Evolutionary conservation across 2,113 vertebrate species (phyloP), one percentile per base, ranked within the genome.

Genomic region (Anarrhichthys ocellatus): DNA sequence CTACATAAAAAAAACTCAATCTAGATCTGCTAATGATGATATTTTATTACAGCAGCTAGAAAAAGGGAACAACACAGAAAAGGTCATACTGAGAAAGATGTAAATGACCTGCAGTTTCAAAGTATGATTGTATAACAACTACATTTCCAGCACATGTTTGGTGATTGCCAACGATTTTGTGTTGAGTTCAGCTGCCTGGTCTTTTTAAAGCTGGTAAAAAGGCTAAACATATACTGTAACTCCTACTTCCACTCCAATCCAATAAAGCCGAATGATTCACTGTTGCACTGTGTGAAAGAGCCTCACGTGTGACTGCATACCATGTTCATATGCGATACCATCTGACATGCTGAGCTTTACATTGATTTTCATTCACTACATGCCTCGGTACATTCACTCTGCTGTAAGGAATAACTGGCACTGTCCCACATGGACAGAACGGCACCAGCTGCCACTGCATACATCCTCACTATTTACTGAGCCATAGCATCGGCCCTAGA

Each of bases 361-460:
- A 73, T 56, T 76, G 48, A 82, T 76, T 86, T 84, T 71, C 75
- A 74, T 85, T 90, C 70, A 84, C 36, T 69, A 75, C 75, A 78
- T 78, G 71, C 74, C 73, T 78, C 59, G 6, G 20, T 80, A 66
- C 73, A 83, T 85, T 48, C 68, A 69, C 29, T 83, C 59, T 59
- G 32, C 76, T 83, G 34, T 73, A 74, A 76, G 64, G 81, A 81
- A 85, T 73, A 89, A 75, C 68, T 90, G 87, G 83, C 83, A 34
- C 79, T 24, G 74, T 66, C 82, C 54, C 84, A 87, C 61, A 58
- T 74, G 62, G 29, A 78, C 68, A 81, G 64, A 83, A 74, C 56
- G 81, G 72, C 72, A 81, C 84, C 87, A 91, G 82, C 87, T 87
- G 84, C 54, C n/a, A 34, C 68, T 29, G 65, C 65, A 79, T 84